phyloP scores from a whole-genome alignment of 2,113 vertebrate genomes.

The Alces alces region DNA sequence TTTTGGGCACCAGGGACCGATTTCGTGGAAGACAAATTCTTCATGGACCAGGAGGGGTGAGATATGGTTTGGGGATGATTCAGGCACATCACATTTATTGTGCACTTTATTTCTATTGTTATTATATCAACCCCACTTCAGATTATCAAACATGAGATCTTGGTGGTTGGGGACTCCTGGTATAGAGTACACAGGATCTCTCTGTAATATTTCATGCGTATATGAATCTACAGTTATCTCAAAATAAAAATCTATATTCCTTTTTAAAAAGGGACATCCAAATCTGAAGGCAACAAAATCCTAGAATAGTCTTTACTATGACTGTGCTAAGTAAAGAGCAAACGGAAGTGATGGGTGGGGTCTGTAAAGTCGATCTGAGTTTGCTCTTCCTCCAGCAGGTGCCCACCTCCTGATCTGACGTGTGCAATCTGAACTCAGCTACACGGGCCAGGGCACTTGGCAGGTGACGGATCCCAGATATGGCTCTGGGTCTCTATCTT shows the following conservation, averaged over 20 bases:
- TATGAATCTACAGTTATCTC: not conserved
- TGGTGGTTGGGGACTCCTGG: not conserved
- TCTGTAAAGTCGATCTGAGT: not conserved
- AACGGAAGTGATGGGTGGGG: not conserved
- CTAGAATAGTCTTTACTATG: not conserved
- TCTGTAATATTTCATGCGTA: not conserved
- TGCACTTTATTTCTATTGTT: not conserved
- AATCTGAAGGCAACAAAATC: conserved; percentile 6
- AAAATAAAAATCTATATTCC: not conserved
- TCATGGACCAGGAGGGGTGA: not conserved
- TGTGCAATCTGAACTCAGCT: not conserved
- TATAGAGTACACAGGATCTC: not conserved
- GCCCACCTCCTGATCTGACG: not conserved
- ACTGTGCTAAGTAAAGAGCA: not conserved
- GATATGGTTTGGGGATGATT: not conserved
- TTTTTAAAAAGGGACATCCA: not conserved
- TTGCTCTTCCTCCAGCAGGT: not conserved
- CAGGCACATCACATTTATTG: not conserved
- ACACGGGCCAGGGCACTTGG: fast-evolving
- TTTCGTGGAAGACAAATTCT: not conserved
- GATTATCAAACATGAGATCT: not conserved
- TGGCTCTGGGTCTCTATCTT: not conserved
- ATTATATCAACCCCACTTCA: not conserved
- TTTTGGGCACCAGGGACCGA: not conserved
- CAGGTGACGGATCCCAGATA: not conserved